Evolutionary conservation across 2,888 invertebrate genomes (phyloP).

Genomic region (Paralinhomoeus sp.): DNA sequence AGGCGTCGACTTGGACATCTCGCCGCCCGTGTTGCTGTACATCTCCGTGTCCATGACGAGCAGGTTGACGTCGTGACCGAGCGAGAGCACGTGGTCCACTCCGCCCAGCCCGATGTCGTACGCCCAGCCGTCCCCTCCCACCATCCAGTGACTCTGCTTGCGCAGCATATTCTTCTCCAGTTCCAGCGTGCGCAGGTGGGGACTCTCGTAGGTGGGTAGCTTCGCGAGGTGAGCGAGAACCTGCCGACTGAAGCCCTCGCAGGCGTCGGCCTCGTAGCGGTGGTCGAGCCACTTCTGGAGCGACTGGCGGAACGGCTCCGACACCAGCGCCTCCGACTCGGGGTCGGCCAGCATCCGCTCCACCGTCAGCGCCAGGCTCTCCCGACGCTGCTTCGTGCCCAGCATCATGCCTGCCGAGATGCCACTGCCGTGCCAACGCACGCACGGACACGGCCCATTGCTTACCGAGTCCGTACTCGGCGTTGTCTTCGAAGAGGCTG

Average conservation of each 20-base stretch:
- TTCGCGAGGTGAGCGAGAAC: no score
- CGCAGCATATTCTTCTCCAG: conserved; percentile 10
- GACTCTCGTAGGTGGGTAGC: no score
- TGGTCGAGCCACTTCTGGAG: not conserved
- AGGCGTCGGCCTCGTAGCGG: not conserved
- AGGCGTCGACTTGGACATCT: conserved; percentile 13
- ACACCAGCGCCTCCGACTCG: not conserved
- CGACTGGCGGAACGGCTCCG: not conserved
- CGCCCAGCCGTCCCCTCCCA: conserved; percentile 14
- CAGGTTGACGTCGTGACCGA: conserved; percentile 11
- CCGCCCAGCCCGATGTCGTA: conserved; percentile 15
- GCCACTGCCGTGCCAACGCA: not conserved
- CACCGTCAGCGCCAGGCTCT: conserved; percentile 5
- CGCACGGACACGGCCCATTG: not conserved
- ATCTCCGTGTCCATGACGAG: conserved; percentile 13
- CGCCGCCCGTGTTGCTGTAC: conserved; percentile 14
- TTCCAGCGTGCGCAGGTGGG: no score
- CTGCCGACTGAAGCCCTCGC: no score
- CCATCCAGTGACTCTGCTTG: conserved; percentile 11
- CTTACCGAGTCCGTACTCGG: conserved; percentile 10
- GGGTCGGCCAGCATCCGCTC: conserved; percentile 2
- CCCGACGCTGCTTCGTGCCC: conserved; percentile 10
- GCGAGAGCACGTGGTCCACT: conserved; percentile 11
- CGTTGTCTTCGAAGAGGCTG: conserved; percentile 12
- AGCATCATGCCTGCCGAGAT: conserved; percentile 8